Base-by-base conservation (phyloP, 2,888 invertebrate species). In the Epistrophella euchroma region DNA sequence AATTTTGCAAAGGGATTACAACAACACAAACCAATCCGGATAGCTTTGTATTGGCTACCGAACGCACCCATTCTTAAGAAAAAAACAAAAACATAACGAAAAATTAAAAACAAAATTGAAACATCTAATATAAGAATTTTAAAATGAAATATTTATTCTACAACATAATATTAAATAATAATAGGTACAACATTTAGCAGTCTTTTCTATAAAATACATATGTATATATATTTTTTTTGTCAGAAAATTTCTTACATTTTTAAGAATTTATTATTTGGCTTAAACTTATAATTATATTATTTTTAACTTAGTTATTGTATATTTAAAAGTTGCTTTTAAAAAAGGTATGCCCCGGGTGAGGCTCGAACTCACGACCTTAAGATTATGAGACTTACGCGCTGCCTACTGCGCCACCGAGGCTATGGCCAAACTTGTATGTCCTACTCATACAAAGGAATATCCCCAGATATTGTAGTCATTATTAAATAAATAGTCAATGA, bases 291-390 rank as follows among this genome's bases (percentile, higher is more conserved):
- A 50, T 15, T 50, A 13, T 25, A 25, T 52, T 25, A 52, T n/a
- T 52, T 52, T 15, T 28, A 25, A n/a, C n/a, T 52, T 3, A 19
- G 9, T 25, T 52, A 22, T 13, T 11, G 13, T 25, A n/a, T 6
- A 25, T 52, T 52, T 25, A 3, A 25, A 52, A 52, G 25, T 25
- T 32, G 1, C 5, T 15, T 50, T 50, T 28, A 52, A 40, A 60
- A 60, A 60, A 32, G 11, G 6, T 32, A 17, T 89, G 89, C 90
- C 88, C 90, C 90, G 89, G 89, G 88, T 89, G 88, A 88, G 88
- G 88, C 85, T 89, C 82, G 83, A 89, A 89, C 40, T 60, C 75
- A 66, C 86, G 88, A 88, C 82, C 86, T 88, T 86, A 86, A 82
- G 88, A 88, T 82, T 88, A 86, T 86, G 82, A 79, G 86, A 86